A percentile compares a stretch with the other conserved stretches of the same genome.
Evolutionary conservation across 2,888 invertebrate species (phyloP).

Genomic region (Tenthredo notha): DNA sequence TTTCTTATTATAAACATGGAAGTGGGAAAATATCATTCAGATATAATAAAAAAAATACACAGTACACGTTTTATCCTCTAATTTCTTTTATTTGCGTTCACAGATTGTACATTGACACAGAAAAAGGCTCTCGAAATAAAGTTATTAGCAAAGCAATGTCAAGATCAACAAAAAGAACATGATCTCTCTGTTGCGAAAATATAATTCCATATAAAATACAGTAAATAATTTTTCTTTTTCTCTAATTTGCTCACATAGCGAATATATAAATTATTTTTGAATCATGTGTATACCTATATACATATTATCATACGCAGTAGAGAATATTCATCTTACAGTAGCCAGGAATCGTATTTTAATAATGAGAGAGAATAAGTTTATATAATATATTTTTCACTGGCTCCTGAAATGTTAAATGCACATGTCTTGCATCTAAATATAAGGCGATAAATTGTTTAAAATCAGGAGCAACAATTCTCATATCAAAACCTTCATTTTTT

Average conservation of each 20-base stretch:
- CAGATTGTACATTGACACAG: conserved; percentile 49
- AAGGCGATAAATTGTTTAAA: background rate
- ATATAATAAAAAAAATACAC: conserved; percentile 40
- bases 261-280: conserved; percentile 21
- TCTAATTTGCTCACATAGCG: background rate
- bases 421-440: background rate
- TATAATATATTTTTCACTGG: conserved; percentile 7
- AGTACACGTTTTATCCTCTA: conserved; percentile 46
- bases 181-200: conserved; percentile 16
- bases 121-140: conserved; percentile 44
- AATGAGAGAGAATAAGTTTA: background rate
- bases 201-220: conserved; percentile 45
- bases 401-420: conserved; percentile 1
- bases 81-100: conserved; percentile 53
- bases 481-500: background rate
- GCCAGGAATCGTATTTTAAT: background rate
- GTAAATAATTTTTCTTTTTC: conserved; percentile 21
- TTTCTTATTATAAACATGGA: background rate
- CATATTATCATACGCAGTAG: background rate
- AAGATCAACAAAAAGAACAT: conserved; percentile 21
- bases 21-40: background rate
- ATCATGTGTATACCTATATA: conserved; percentile 1
- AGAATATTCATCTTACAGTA: conserved; percentile 2
- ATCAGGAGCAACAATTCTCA: conserved; percentile 36
- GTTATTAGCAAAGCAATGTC: conserved; percentile 19